Evolutionary conservation across 2,797 vertebrate species (phyloP), one percentile per base, ranked within the genome.

Genomic region (Scyliorhinus canicula): DNA sequence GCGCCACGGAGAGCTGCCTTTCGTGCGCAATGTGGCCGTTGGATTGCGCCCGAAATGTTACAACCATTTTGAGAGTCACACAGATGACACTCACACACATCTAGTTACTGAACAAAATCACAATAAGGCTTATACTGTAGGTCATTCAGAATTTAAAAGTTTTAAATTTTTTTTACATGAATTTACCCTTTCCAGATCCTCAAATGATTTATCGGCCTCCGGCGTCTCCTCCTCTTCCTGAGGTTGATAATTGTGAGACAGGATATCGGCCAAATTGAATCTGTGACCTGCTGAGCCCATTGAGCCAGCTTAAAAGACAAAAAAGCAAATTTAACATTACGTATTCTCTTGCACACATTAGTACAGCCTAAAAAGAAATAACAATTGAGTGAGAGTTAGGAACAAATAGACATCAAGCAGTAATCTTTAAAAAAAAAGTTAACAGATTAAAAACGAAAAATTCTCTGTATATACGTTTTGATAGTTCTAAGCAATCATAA

Each of bases 241-340:
- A 86, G 97, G 96, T 28, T 97, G 97, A 95, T 98, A 97, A 96
- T 97, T 97, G 96, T 97, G 97, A 0, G 98, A 97, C 96, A 98
- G 97, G 96, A 97, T 97, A 97, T 98, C 98, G n/a, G 97, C 97
- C 74, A 98, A 97, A 97, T 97, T 97, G 96, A 97, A 96, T 90
- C 97, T 96, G 95, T 97, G 96, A 96, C 97, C 97, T 91, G 96
- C 97, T 96, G 97, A 97, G 97, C 97, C 97, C 97, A 98, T 97
- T 96, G 97, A 97, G 96, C 97, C 97, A 96, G 97, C 98, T 65
- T 98, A 95, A 77, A 95, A 96, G 40, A 95, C 55, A 71, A 31
- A 95, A 84, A 60, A 95, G 74, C n/a, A 95, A 86, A 95, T 67
- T 93, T 50, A 67, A 95, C 24, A n/a, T 77, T 95, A 60, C 67